Conservation (phyloP, 2,113 vertebrate genomes). For the Xenus cinereus region DNA sequence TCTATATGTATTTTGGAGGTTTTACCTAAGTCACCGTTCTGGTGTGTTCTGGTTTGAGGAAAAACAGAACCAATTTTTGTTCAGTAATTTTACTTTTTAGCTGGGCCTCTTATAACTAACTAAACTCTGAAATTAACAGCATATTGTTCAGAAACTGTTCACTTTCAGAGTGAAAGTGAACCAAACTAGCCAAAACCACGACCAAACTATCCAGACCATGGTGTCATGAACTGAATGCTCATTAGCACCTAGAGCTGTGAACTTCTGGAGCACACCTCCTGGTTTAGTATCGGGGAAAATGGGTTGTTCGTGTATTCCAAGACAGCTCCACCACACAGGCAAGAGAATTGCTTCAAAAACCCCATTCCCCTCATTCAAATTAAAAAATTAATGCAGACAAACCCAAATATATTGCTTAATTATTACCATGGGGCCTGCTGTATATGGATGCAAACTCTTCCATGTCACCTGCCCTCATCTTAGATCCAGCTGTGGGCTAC, state of each 20-base stretch:
- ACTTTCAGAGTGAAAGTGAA: no score
- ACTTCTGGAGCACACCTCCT: neutral
- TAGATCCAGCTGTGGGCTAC: neutral
- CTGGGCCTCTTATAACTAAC: no score
- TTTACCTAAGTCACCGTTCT: neutral
- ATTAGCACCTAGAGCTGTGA: neutral
- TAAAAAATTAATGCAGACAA: neutral
- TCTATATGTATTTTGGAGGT: rapidly evolving
- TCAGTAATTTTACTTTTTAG: no score
- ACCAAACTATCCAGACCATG: neutral
- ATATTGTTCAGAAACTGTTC: no score
- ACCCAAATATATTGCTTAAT: neutral
- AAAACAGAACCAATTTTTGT: no score
- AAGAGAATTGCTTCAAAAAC: neutral
- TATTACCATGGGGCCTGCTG: neutral
- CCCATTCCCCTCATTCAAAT: neutral
- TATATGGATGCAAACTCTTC: neutral
- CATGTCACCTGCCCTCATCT: neutral
- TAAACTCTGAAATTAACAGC: no score
- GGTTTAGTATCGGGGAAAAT: neutral
- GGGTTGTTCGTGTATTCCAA: neutral
- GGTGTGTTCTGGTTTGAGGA: no score
- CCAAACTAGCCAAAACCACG: no score
- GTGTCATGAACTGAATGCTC: neutral
- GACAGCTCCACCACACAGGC: neutral